Percentiles rank a stretch among this genome's conserved stretches.
phyloP scores from a whole-genome alignment of 1,140 invertebrate species.

The Helicoverpa zea region DNA sequence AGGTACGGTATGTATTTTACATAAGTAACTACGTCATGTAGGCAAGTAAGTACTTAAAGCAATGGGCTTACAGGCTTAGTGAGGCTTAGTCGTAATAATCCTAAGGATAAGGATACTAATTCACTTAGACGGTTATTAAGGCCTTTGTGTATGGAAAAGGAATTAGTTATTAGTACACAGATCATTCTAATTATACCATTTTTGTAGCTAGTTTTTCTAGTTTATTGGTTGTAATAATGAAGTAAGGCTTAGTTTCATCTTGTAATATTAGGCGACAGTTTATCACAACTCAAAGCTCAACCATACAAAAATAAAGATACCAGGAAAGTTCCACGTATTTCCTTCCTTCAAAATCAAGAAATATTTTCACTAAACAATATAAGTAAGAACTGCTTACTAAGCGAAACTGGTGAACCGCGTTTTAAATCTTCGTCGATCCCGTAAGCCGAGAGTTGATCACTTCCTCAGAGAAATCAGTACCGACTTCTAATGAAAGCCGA shows the following conservation, averaged over 20 bases:
- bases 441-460: constrained; percentile 54
- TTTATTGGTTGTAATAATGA: too few relatives aligned
- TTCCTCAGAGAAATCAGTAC: constrained; percentile 59
- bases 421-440: constrained; percentile 34
- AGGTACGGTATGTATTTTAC: neutral
- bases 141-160: neutral
- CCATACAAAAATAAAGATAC: too few relatives aligned
- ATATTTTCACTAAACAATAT: too few relatives aligned
- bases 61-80: neutral
- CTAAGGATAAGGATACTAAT: constrained; percentile 1
- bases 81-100: neutral
- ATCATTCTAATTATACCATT: too few relatives aligned
- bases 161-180: too few relatives aligned
- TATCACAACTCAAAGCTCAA: too few relatives aligned
- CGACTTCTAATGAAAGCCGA: constrained; percentile 61
- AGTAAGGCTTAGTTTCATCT: too few relatives aligned
- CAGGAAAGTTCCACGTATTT: too few relatives aligned
- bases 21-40: neutral
- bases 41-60: neutral
- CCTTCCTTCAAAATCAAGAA: too few relatives aligned
- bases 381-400: constrained; percentile 10
- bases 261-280: too few relatives aligned
- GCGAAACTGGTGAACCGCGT: constrained; percentile 48
- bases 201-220: too few relatives aligned
- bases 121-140: neutral